These are phyloP conservation scores for Indicator maculatus DNA, from an alignment of 2,113 vertebrate genomes.

Conservation along the genomic window DNA sequence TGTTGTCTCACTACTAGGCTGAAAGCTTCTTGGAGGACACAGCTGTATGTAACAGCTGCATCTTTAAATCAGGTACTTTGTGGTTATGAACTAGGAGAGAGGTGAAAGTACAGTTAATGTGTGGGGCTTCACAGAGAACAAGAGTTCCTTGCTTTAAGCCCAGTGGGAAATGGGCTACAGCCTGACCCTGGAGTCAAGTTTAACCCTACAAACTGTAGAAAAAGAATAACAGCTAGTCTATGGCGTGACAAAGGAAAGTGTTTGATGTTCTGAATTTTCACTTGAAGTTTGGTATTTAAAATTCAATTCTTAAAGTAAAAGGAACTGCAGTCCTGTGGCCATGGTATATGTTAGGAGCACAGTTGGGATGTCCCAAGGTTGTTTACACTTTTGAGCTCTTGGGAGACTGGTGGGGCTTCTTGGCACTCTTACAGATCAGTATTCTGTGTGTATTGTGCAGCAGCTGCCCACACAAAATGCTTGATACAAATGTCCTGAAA, in stretches of 20 bases:
- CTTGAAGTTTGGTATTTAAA: neutral
- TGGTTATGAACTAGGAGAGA: neutral
- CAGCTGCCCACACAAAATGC: neutral
- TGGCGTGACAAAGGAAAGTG: neutral
- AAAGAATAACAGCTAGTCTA: neutral
- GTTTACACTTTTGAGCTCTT: neutral
- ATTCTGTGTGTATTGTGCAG: neutral
- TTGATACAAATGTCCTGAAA: neutral
- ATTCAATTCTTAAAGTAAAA: neutral
- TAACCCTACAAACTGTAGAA: neutral
- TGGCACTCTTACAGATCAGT: neutral
- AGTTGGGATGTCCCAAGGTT: neutral
- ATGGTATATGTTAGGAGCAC: accelerated
- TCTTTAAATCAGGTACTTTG: neutral
- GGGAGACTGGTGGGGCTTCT: neutral
- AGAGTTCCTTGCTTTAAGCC: neutral
- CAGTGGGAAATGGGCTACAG: neutral
- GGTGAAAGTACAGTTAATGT: neutral
- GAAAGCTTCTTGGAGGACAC: neutral
- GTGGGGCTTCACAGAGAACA: neutral
- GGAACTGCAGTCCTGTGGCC: neutral
- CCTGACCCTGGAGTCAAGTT: neutral
- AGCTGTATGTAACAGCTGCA: neutral
- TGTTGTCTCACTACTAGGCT: neutral
- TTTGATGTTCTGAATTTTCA: accelerated